Evolutionary conservation across 1,140 invertebrate species (phyloP), one percentile per base, ranked within the genome.

Genomic region (Leptonema lineaticorne): DNA sequence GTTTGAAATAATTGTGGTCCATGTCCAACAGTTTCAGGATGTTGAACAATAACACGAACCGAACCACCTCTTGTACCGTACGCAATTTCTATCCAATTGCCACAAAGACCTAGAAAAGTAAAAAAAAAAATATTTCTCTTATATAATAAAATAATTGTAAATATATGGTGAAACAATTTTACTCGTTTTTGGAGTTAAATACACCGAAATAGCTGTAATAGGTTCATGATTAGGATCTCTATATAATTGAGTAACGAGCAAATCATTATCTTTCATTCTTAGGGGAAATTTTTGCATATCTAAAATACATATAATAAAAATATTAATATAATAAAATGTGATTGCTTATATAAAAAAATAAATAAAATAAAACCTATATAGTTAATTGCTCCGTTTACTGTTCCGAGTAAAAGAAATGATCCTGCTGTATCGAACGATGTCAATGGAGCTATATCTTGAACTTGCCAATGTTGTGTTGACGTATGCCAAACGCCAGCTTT

Each of bases 251-350:
- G 96, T 99, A 0, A 99, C 95, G 18, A 99, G 80, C 3, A 99
- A 83, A 85, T 99, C 97, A 81, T 98, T 99, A 77, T 99, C 97
- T 79, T 99, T 99, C 96, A 99, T 98, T 64, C 96, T 84, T 7
- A 99, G 79, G 1, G 97, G 97, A 83, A 99, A 99, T 78, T 99
- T 99, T 79, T 99, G 96, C 97, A 99, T 99, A 82, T 99, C 96
- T 93, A 79, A 8, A 82, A 63, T 20, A 45, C 1, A 60, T 45
- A 69, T 63, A 66, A 67, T 63, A 27, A 71, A 63, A 71, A 60
- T 67, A 62, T 64, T 60, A 29, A 8, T 16, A 9, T 22, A 4
- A 45, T 45, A 3, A 45, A 45, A 45, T n/a, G n/a, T n/a, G n/a
- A n/a, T n/a, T n/a, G n/a, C n/a, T n/a, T n/a, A n/a, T 45, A 33